Base-by-base conservation (phyloP, 2,888 invertebrate genomes). In the Stenichneumon culpator region DNA sequence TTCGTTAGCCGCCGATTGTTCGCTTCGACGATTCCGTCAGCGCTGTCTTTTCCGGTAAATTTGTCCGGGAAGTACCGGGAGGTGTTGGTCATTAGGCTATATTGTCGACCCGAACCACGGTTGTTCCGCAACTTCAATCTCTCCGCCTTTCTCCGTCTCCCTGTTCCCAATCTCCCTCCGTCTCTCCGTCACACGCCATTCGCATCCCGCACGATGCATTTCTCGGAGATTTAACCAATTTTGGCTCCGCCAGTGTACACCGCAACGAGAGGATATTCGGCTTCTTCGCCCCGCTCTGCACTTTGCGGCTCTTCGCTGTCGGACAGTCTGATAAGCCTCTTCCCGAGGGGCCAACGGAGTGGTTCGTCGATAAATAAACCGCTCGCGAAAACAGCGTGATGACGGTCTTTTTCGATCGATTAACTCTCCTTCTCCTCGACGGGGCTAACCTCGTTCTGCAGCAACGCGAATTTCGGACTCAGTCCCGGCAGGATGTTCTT, bases 401-500 rank as follows among this genome's bases (percentile, higher is more conserved):
- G 50, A 47, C 19, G 44, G 47, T 11, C n/a, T 22, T 54, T 14
- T 44, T 73, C 65, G 87, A 87, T 86, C 87, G 90, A 93, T 93
- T 93, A 93, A 92, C 93, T 93, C 86, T 93, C 92, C 85, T 91
- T 92, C 81, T 93, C 93, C 86, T 94, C 94, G 87, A 93, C 91
- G 36, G 93, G 93, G 57, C 95, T 95, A 52, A 94, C 94, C 70
- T 96, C 95, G 90, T 96, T 95, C 84, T 94, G 94, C 25, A 96
- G 91, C 86, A 95, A 95, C 90, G 96, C 96, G 90, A 96, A 96
- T 89, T 95, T 95, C 0, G 95, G 95, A n/a, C 95, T 95, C 2
- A 94, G 94, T 32, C 94, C 93, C 0, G 95, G 95, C 3, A 95
- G 89, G 65, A 95, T 94, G 87, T 90, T 93, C 83, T 94, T 94